phyloP scores from a whole-genome alignment of 2,888 invertebrate genomes.

The Apamea anceps region DNA sequence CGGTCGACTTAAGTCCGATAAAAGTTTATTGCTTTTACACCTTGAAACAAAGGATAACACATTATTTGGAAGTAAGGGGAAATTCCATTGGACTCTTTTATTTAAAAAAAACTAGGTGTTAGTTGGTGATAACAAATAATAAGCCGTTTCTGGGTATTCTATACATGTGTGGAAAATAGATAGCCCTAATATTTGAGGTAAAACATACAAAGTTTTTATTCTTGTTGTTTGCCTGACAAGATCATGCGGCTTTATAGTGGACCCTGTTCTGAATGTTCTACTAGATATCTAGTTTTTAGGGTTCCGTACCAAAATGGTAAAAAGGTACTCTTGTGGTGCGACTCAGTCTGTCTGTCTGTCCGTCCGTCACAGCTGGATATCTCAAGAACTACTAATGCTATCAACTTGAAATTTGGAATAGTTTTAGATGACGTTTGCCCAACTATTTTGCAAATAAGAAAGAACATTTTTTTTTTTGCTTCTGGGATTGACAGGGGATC shows the following conservation, averaged over 20 bases:
- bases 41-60: slow-evolving; percentile 68
- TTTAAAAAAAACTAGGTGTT: slow-evolving; percentile 59
- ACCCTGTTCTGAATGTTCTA: slow-evolving; percentile 29
- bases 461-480: no score
- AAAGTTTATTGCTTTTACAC: slow-evolving; percentile 71
- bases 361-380: no score
- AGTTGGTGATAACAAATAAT: slow-evolving; percentile 47
- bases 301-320: no score
- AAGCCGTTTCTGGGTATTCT: slow-evolving; percentile 36
- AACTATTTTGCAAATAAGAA: no score
- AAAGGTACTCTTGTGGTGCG: no score
- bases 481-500: no score
- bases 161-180: slow-evolving; percentile 1
- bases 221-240: not conserved
- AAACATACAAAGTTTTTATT: not conserved
- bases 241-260: slow-evolving; percentile 3
- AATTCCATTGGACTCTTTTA: slow-evolving; percentile 57
- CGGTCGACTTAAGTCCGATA: slow-evolving; percentile 60
- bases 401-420: no score
- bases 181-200: not conserved
- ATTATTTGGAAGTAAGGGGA: slow-evolving; percentile 54
- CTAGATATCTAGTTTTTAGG: slow-evolving; percentile 20
- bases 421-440: no score
- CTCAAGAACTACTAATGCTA: no score
- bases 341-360: no score